These are phyloP conservation scores for Hirudinaria manillensis DNA, from an alignment of 2,888 invertebrate species.

Conservation along the genomic window DNA sequence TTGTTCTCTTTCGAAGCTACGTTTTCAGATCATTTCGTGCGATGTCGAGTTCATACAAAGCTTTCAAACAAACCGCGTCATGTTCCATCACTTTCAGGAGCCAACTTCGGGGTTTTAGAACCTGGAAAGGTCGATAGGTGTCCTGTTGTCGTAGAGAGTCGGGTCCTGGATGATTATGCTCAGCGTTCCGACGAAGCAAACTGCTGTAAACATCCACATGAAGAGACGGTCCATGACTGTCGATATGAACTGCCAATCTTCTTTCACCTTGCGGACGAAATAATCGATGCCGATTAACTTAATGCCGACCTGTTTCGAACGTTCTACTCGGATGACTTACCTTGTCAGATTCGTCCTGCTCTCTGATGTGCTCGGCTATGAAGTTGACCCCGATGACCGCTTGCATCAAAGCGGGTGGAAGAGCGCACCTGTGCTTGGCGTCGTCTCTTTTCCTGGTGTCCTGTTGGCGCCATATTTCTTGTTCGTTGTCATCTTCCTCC, in stretches of 20 bases:
- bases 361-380: conserved; percentile 41
- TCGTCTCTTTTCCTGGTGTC: not conserved
- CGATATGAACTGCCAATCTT: conserved; percentile 76
- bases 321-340: conserved; percentile 24
- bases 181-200: conserved; percentile 44
- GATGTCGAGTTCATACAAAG: too few relatives aligned
- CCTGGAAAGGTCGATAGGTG: conserved; percentile 17
- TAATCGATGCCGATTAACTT: not conserved
- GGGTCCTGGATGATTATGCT: conserved; percentile 84
- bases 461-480: conserved; percentile 5
- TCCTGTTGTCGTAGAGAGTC: conserved; percentile 76
- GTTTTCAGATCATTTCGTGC: too few relatives aligned
- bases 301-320: too few relatives aligned
- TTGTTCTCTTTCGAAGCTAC: too few relatives aligned
- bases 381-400: conserved; percentile 42
- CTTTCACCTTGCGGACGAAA: not conserved
- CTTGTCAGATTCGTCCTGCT: conserved; percentile 41
- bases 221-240: conserved; percentile 86
- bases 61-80: too few relatives aligned
- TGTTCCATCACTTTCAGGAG: not conserved
- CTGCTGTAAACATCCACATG: conserved; percentile 71
- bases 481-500: conserved; percentile 10
- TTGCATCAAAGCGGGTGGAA: conserved; percentile 39
- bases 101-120: not conserved
- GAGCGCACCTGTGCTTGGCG: not conserved